Conservation (phyloP, 2,113 vertebrate species). For the Sebastes fasciatus region DNA sequence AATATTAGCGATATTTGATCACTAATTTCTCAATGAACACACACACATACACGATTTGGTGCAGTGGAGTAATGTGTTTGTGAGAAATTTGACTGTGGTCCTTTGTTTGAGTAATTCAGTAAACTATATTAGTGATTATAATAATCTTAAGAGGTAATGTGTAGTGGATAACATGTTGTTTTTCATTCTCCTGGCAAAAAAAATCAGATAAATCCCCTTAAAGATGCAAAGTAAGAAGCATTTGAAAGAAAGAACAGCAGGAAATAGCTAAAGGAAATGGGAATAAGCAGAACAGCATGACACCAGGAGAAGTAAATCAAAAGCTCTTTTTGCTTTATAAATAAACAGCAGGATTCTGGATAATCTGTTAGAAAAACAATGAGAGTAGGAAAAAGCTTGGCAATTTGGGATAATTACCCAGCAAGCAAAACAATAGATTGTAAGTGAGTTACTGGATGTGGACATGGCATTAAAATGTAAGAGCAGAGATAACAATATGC, state of each 20-base stretch:
- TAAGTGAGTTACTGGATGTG: neutral
- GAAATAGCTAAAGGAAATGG: neutral
- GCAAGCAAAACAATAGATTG: neutral
- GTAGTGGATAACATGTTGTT: neutral
- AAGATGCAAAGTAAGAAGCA: neutral
- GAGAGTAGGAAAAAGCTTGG: neutral
- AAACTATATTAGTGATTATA: neutral
- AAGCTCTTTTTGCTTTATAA: neutral
- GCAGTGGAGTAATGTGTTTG: neutral
- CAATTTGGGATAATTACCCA: neutral
- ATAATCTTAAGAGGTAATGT: neutral
- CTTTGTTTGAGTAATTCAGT: neutral
- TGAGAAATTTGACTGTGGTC: neutral
- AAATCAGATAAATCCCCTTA: neutral
- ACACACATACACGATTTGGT: too few relatives aligned
- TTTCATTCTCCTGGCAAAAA: neutral
- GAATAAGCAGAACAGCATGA: neutral
- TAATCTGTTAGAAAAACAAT: neutral
- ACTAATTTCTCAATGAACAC: neutral
- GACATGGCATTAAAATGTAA: neutral
- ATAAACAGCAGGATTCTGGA: slow-evolving; percentile 1
- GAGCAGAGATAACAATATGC: neutral
- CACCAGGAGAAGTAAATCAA: neutral
- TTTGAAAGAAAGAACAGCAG: neutral
- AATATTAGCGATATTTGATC: slow-evolving; percentile 1